Percentiles rank a stretch among this genome's conserved stretches.
phyloP scores from a whole-genome alignment of 2,888 invertebrate species.

The Achlya flavicornis region DNA sequence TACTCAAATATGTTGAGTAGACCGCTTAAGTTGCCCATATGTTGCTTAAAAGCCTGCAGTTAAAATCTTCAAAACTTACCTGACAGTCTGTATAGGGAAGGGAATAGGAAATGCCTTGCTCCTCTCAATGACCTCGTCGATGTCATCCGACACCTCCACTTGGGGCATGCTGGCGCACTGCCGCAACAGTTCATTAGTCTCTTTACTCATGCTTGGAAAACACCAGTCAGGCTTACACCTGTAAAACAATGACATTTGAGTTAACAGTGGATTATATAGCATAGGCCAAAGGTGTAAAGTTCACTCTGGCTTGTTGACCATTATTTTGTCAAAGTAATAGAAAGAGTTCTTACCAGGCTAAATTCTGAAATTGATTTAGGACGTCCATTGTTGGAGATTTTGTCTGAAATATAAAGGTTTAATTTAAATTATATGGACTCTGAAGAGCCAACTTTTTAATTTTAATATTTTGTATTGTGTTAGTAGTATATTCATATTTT shows the following conservation, averaged over 20 bases:
- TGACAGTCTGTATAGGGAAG: slow-evolving; percentile 63
- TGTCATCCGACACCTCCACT: slow-evolving; percentile 41
- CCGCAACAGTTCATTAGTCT: slow-evolving; percentile 67
- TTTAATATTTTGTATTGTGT: too few species aligned
- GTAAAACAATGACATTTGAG: background rate
- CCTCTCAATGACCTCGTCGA: slow-evolving; percentile 57
- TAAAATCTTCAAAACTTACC: slow-evolving; percentile 37
- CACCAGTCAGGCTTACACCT: slow-evolving; percentile 81
- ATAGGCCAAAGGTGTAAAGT: too few species aligned
- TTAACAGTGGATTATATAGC: too few species aligned
- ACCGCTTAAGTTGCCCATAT: too few species aligned
- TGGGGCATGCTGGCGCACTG: slow-evolving; percentile 60
- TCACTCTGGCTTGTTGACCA: too few species aligned
- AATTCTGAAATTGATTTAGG: slow-evolving; percentile 59
- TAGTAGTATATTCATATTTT: too few species aligned
- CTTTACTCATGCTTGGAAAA: slow-evolving; percentile 73
- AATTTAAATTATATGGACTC: too few species aligned
- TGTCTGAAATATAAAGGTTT: too few species aligned
- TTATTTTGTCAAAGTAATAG: too few species aligned
- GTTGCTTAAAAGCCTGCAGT: too few species aligned
- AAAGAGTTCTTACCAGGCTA: slow-evolving; percentile 58
- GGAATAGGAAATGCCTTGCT: slow-evolving; percentile 65
- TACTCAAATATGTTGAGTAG: too few species aligned
- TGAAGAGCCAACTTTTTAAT: too few species aligned
- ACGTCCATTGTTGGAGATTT: slow-evolving; percentile 50